Evolutionary conservation across 2,797 vertebrate species (phyloP).

Genomic region (Dallia pectoralis): DNA sequence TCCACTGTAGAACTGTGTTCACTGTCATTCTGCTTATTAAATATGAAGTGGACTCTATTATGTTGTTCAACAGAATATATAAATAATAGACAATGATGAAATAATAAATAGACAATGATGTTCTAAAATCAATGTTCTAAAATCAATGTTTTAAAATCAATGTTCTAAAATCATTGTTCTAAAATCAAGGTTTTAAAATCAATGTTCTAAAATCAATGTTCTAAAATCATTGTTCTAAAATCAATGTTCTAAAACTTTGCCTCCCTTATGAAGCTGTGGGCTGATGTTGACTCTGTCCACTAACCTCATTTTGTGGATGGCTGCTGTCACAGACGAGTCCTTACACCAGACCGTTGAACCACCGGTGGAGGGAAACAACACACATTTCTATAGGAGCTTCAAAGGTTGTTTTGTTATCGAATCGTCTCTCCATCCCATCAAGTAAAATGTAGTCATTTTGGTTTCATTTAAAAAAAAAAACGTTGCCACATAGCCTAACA

Average conservation of each 20-base stretch:
- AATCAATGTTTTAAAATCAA: too few species aligned
- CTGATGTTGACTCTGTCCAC: constrained; percentile 89
- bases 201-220: too few species aligned
- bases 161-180: too few species aligned
- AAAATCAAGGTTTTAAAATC: too few species aligned
- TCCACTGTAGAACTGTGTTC: neutral
- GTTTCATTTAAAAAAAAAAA: neutral
- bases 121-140: too few species aligned
- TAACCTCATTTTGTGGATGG: constrained; percentile 90
- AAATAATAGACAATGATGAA: too few species aligned
- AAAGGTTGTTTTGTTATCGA: neutral
- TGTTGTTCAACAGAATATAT: neutral
- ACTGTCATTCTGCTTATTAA: neutral
- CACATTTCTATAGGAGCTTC: neutral
- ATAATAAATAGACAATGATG: too few species aligned
- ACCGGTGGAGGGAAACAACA: constrained; percentile 35
- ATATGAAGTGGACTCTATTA: neutral
- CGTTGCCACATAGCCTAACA: too few species aligned
- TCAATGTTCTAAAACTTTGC: neutral
- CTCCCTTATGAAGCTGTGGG: constrained; percentile 77
- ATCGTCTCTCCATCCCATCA: neutral
- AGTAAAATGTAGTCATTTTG: neutral
- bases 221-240: too few species aligned
- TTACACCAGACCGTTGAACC: constrained; percentile 77
- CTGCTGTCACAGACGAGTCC: constrained; percentile 86